These are phyloP conservation scores for Andricus grossulariae DNA, from an alignment of 1,140 invertebrate species.

Conservation along the genomic window DNA sequence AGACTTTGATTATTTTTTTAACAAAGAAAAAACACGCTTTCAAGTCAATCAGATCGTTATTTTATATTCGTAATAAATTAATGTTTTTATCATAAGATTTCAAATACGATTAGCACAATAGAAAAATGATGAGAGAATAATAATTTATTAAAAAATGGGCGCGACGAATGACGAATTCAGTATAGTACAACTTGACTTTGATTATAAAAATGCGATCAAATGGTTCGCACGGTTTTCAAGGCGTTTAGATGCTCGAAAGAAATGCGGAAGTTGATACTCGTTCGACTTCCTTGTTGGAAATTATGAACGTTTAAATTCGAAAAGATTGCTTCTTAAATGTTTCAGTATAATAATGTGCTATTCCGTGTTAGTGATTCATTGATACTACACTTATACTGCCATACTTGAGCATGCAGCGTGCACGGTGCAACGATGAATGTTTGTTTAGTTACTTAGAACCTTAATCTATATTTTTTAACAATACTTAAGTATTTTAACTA, in stretches of 20 bases:
- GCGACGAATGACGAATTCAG: neutral
- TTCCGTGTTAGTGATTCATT: neutral
- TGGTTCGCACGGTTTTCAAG: constrained; percentile 2
- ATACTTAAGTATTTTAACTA: too few relatives aligned
- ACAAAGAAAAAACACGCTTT: neutral
- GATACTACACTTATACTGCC: constrained; percentile 48
- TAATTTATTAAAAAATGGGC: neutral
- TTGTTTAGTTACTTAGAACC: too few relatives aligned
- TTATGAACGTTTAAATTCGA: neutral
- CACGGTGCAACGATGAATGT: constrained; percentile 4
- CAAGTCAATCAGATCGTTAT: neutral
- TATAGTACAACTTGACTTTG: constrained; percentile 3
- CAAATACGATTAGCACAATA: neutral
- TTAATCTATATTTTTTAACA: too few relatives aligned
- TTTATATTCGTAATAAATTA: constrained; percentile 3
- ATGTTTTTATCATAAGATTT: constrained; percentile 13
- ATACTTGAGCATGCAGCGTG: constrained; percentile 36
- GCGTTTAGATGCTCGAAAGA: neutral
- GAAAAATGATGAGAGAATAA: neutral
- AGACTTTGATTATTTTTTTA: neutral
- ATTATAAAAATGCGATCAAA: neutral
- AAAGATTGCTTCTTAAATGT: constrained; percentile 23
- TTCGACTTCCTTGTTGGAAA: neutral
- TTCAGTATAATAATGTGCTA: constrained; percentile 4
- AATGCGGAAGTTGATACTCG: constrained; percentile 6